phyloP scores from a whole-genome alignment of 2,113 vertebrate species.

The Rissa tridactyla region DNA sequence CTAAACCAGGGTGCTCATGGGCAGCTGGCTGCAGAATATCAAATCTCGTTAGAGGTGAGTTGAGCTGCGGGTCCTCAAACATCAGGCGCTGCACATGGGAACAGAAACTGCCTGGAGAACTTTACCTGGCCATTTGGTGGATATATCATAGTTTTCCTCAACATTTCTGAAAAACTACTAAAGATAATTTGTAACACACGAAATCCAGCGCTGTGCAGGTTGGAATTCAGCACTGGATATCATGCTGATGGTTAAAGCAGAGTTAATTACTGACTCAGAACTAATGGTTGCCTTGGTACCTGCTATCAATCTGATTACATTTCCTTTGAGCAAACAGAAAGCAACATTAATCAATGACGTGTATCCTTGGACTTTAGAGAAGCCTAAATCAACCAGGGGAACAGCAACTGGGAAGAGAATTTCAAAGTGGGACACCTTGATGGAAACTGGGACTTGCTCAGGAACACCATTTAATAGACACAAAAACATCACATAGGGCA shows the following conservation, averaged over 20 bases:
- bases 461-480: neutral
- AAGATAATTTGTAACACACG: neutral
- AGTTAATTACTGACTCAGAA: neutral
- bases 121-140: neutral
- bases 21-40: neutral
- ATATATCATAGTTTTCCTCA: neutral
- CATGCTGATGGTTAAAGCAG: neutral
- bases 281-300: neutral
- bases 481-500: neutral
- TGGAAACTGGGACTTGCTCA: neutral
- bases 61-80: neutral
- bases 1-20: neutral
- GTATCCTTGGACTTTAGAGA: neutral
- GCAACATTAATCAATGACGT: neutral
- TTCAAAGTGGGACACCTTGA: neutral
- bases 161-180: neutral
- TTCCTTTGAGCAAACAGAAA: constrained; percentile 5
- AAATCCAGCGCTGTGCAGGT: neutral
- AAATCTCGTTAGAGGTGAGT: neutral
- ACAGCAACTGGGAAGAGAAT: neutral
- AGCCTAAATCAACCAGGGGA: neutral
- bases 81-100: neutral
- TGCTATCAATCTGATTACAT: neutral
- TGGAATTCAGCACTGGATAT: neutral
- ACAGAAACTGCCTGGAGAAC: neutral